Conservation (phyloP, 2,888 invertebrate species). For the Drosophila paracracens region DNA sequence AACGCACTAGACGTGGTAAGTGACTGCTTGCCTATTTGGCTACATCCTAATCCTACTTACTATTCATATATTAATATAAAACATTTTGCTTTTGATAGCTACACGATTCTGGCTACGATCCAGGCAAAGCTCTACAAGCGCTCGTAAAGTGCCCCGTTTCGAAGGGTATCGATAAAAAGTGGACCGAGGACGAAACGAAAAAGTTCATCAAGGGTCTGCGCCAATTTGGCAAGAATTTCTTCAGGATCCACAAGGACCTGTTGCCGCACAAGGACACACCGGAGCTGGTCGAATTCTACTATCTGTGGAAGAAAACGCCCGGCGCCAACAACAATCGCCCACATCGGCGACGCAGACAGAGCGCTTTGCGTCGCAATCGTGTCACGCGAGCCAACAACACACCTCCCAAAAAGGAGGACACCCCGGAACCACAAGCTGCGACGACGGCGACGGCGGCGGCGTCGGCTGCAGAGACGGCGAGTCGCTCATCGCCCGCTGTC, state of each 20-base stretch:
- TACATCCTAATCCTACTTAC: constrained; percentile 81
- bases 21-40: constrained; percentile 86
- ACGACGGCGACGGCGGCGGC: constrained; percentile 84
- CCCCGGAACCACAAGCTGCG: constrained; percentile 87
- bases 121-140: constrained; percentile 97
- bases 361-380: constrained; percentile 93
- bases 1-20: constrained; percentile 96
- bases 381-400: constrained; percentile 93
- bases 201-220: constrained; percentile 99
- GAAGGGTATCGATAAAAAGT: constrained; percentile 98
- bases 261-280: constrained; percentile 98
- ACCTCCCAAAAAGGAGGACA: constrained; percentile 91
- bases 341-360: constrained; percentile 94
- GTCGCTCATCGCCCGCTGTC: constrained; percentile 88
- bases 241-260: constrained; percentile 97
- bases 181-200: constrained; percentile 99
- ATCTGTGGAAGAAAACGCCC: constrained; percentile 99
- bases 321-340: constrained; percentile 98
- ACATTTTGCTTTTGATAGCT: constrained; percentile 86
- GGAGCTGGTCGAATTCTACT: constrained; percentile 99
- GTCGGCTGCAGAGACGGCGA: constrained; percentile 84
- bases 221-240: constrained; percentile 99
- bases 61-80: neutral
- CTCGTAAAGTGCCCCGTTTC: constrained; percentile 98
- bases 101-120: constrained; percentile 98